Conservation (phyloP, 1,140 invertebrate species). For the Olivierus martensii region DNA sequence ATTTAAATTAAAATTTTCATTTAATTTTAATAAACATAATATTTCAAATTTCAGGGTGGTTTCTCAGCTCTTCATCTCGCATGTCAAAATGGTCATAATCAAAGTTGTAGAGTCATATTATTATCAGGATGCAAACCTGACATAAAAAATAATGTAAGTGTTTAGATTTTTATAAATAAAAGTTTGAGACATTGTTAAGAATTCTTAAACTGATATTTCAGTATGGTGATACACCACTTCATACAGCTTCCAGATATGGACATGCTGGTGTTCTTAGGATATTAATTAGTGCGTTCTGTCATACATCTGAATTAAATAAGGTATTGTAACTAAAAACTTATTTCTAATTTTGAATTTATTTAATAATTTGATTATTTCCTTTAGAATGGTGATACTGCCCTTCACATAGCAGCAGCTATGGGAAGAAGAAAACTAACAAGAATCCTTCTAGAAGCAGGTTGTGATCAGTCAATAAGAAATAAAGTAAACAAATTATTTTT, state of each 20-base stretch:
- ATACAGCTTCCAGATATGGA: constrained; percentile 83
- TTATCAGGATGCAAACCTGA: constrained; percentile 74
- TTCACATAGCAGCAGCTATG: constrained; percentile 89
- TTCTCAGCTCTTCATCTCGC: constrained; percentile 87
- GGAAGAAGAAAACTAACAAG: constrained; percentile 78
- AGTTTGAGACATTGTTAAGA: neutral
- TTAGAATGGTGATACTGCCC: constrained; percentile 81
- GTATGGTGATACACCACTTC: constrained; percentile 78
- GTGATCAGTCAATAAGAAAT: constrained; percentile 61
- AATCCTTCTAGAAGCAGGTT: constrained; percentile 74
- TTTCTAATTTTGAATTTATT: neutral
- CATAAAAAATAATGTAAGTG: constrained; percentile 74
- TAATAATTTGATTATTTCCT: constrained; percentile 15
- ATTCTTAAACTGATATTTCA: constrained; percentile 25
- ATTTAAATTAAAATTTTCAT: too few relatives aligned
- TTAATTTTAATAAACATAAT: too few relatives aligned
- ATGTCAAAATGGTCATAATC: constrained; percentile 93
- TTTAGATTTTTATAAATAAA: neutral
- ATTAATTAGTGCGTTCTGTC: constrained; percentile 73
- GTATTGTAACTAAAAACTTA: constrained; percentile 34
- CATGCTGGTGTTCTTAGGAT: constrained; percentile 92
- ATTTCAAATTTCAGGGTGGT: constrained; percentile 49
- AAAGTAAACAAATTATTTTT: constrained; percentile 44
- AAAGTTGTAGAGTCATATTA: constrained; percentile 75
- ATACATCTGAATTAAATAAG: constrained; percentile 82